Base-by-base conservation (phyloP, 1,140 invertebrate species). In the Cotesia vestalis region DNA sequence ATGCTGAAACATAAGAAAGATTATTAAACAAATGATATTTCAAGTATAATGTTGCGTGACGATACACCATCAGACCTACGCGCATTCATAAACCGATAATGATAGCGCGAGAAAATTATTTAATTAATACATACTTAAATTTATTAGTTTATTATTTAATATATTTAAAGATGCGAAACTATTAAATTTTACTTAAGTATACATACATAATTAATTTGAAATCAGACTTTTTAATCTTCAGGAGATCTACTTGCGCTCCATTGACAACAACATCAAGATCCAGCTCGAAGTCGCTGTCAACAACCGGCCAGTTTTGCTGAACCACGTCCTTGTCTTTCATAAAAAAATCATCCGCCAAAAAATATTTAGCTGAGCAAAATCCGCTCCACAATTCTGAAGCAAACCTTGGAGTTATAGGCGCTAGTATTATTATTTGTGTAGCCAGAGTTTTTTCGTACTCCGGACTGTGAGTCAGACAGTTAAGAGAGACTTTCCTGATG, bases 401-500 rank as follows among this genome's bases (percentile, higher is more conserved):
- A 83, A 97, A 97, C 83, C 96, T 94, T 6, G 97, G 96, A 4
- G 93, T 92, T 74, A 98, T 88, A 0, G 96, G 96, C 3, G 94
- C 90, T 3, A 97, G 78, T 90, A 97, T 92, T 69, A 98, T 93
- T 61, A 98, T 90, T 77, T 95, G 90, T 11, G 88, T 85, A 14
- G 91, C 94, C 63, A 98, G 85, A 9, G 93, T 90, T 76, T 90
- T 83, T 85, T 97, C 94, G 85, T 90, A 98, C 78, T 96, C 90
- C n/a, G 86, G 85, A 81, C 94, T 92, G 71, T 88, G 88, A 12
- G 88, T 88, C 60, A 92, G 85, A 51, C 93, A 85, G 64, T 89
- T 85, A 35, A 88, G 81, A 27, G 89, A 89, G 35, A 90, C 80
- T 79, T 88, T 89, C 82, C 91, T 79, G 20, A 86, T 81, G 77